Evolutionary conservation across 2,888 invertebrate genomes (phyloP).

Genomic region (Loripinus fragilis): DNA sequence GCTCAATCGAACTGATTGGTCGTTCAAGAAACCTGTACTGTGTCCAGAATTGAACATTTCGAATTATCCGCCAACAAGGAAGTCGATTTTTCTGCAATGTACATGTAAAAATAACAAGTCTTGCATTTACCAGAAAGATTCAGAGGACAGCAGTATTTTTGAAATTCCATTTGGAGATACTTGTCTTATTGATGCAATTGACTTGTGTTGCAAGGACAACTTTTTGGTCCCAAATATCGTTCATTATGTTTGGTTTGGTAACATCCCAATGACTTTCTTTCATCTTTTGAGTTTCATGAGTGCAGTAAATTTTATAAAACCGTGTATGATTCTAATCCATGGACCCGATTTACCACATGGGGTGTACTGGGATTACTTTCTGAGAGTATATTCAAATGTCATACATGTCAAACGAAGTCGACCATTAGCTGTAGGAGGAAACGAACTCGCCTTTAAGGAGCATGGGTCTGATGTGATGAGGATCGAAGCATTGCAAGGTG

Average conservation of each 20-base stretch:
- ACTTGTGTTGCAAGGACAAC: slow-evolving; percentile 44
- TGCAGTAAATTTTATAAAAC: slow-evolving; percentile 62
- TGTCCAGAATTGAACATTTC: too few species aligned
- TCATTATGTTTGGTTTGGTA: slow-evolving; percentile 73
- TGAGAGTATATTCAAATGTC: slow-evolving; percentile 63
- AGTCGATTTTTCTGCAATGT: too few species aligned
- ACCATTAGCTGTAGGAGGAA: slow-evolving; percentile 64
- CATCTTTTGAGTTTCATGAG: slow-evolving; percentile 72
- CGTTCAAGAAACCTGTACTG: too few species aligned
- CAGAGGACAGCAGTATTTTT: too few species aligned
- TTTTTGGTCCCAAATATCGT: slow-evolving; percentile 66
- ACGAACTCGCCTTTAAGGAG: slow-evolving; percentile 62
- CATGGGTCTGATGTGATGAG: slow-evolving; percentile 73
- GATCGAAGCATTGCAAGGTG: slow-evolving; percentile 70
- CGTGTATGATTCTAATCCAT: slow-evolving; percentile 73
- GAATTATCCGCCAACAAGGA: too few species aligned
- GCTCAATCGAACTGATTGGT: too few species aligned
- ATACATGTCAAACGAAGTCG: slow-evolving; percentile 63
- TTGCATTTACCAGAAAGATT: too few species aligned
- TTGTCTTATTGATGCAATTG: slow-evolving; percentile 54
- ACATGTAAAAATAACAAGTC: too few species aligned
- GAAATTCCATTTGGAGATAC: slow-evolving; percentile 48
- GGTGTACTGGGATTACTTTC: slow-evolving; percentile 66
- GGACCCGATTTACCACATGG: slow-evolving; percentile 67
- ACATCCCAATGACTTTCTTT: slow-evolving; percentile 61